These are phyloP conservation scores for Drosophila parthenogenetica DNA, from an alignment of 2,888 invertebrate species.

Conservation along the genomic window DNA sequence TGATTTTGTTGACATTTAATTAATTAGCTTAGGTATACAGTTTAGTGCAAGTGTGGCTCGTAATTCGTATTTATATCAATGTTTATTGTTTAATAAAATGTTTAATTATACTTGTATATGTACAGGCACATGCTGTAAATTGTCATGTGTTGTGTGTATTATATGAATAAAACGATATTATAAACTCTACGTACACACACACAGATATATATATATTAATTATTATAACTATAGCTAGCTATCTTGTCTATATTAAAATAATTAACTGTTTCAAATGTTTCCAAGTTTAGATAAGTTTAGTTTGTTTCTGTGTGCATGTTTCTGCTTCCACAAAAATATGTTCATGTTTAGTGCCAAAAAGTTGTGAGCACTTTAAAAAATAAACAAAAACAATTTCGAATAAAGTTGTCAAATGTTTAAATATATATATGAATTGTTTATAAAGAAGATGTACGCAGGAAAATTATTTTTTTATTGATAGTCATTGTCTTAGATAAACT, in stretches of 20 bases:
- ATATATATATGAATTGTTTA: neutral
- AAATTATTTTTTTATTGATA: neutral
- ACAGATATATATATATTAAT: slow-evolving; percentile 23
- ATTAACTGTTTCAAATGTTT: slow-evolving; percentile 57
- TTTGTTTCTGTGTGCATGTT: slow-evolving; percentile 42
- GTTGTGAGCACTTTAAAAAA: slow-evolving; percentile 33
- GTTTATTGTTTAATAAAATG: slow-evolving; percentile 52
- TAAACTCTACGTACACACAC: slow-evolving; percentile 42
- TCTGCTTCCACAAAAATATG: slow-evolving; percentile 26
- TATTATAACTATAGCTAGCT: slow-evolving; percentile 47
- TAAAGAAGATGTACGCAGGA: neutral
- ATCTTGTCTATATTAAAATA: slow-evolving; percentile 33
- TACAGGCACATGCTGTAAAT: slow-evolving; percentile 54
- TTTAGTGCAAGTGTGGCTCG: slow-evolving; percentile 47
- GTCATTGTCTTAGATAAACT: slow-evolving; percentile 26
- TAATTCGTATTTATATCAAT: slow-evolving; percentile 46
- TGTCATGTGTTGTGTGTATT: slow-evolving; percentile 57
- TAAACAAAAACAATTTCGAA: slow-evolving; percentile 37
- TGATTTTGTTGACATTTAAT: slow-evolving; percentile 51
- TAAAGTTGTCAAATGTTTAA: slow-evolving; percentile 53
- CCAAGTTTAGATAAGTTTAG: slow-evolving; percentile 28
- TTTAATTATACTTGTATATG: slow-evolving; percentile 48
- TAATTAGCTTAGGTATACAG: slow-evolving; percentile 45
- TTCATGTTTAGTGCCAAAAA: slow-evolving; percentile 61
- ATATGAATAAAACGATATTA: slow-evolving; percentile 53